These are phyloP conservation scores for Cnemophilus loriae DNA, from an alignment of 2,113 vertebrate species.

Conservation along the genomic window DNA sequence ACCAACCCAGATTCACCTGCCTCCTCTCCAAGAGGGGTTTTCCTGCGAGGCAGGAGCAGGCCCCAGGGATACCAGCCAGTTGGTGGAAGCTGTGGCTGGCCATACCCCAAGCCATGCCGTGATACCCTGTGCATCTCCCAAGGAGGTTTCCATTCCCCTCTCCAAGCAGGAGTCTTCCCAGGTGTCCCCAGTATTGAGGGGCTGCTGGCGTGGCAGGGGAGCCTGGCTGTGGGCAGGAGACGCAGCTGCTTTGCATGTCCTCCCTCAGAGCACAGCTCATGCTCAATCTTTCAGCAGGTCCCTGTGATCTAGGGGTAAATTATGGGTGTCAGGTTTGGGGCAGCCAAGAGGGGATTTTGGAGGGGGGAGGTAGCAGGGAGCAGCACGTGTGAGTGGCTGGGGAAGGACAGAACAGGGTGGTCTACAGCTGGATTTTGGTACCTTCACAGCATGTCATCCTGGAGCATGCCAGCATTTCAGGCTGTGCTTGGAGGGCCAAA, in stretches of 20 bases:
- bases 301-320: neutral
- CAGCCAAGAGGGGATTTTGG: neutral
- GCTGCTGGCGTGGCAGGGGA: neutral
- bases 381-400: neutral
- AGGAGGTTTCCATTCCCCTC: neutral
- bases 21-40: neutral
- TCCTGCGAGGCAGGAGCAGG: neutral
- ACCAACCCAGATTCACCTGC: neutral
- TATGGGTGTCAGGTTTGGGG: neutral
- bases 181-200: neutral
- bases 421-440: neutral
- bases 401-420: neutral
- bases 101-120: neutral
- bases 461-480: neutral
- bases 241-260: neutral
- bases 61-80: rapidly evolving
- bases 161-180: neutral
- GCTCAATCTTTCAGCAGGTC: neutral
- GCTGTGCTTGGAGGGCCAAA: neutral
- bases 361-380: neutral
- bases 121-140: neutral
- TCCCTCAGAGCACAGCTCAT: neutral
- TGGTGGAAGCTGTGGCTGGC: neutral
- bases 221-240: neutral
- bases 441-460: neutral